These are phyloP conservation scores for Proales similis DNA, from an alignment of 1,140 invertebrate species.

Conservation along the genomic window DNA sequence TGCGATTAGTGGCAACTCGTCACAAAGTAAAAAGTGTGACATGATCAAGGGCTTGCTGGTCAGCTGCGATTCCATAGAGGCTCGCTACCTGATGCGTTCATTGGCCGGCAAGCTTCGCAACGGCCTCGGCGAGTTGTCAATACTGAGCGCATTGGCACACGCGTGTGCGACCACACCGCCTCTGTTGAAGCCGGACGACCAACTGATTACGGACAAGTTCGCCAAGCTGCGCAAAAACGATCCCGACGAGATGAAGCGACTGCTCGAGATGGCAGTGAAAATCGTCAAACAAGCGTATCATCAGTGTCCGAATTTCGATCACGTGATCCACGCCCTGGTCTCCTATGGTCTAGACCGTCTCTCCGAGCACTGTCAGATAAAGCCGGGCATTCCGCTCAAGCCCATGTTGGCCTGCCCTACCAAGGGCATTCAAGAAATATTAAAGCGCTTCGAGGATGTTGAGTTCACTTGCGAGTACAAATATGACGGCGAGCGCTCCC, in stretches of 20 bases:
- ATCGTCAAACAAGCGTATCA: slow-evolving; percentile 51
- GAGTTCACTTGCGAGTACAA: slow-evolving; percentile 98
- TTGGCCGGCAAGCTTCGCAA: slow-evolving; percentile 88
- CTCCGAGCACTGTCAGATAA: slow-evolving; percentile 73
- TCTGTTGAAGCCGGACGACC: background rate
- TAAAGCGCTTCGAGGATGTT: slow-evolving; percentile 78
- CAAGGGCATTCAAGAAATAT: slow-evolving; percentile 75
- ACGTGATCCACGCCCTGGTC: slow-evolving; percentile 65
- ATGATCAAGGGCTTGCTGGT: slow-evolving; percentile 86
- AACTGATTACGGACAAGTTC: slow-evolving; percentile 12
- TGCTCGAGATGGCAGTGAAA: slow-evolving; percentile 13
- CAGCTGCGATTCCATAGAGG: slow-evolving; percentile 79
- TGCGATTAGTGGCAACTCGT: slow-evolving; percentile 70
- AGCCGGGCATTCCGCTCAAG: slow-evolving; percentile 80
- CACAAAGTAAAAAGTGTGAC: slow-evolving; percentile 67
- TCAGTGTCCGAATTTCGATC: slow-evolving; percentile 91
- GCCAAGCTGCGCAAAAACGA: slow-evolving; percentile 18
- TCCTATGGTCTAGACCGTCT: slow-evolving; percentile 62
- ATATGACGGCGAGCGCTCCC: slow-evolving; percentile 96
- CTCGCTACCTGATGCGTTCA: slow-evolving; percentile 81
- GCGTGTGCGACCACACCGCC: slow-evolving; percentile 60
- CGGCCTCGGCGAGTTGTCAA: slow-evolving; percentile 90
- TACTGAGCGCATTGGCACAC: slow-evolving; percentile 75
- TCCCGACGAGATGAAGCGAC: slow-evolving; percentile 21
- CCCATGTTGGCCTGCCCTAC: slow-evolving; percentile 99